These are phyloP conservation scores for Progne subis DNA, from an alignment of 2,113 vertebrate species.

Conservation along the genomic window DNA sequence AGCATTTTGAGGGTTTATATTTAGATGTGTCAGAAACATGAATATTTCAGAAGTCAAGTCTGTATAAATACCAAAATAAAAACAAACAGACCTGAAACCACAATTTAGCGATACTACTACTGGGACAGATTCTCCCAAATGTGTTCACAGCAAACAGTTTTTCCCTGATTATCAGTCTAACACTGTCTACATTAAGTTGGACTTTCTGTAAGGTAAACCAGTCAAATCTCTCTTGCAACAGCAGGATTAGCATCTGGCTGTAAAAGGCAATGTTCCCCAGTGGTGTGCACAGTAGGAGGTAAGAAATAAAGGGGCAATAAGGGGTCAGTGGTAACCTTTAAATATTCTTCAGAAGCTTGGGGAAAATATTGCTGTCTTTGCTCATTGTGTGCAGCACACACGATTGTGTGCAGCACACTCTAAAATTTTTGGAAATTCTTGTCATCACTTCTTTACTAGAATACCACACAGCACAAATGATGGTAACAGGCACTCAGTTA, in stretches of 20 bases:
- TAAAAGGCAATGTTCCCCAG: background rate
- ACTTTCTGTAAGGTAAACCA: background rate
- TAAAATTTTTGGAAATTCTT: background rate
- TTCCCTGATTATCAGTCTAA: background rate
- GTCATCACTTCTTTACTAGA: background rate
- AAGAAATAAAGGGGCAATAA: background rate
- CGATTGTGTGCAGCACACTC: background rate
- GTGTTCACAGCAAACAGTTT: background rate
- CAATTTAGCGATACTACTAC: background rate
- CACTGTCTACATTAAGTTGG: background rate
- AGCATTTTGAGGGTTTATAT: background rate
- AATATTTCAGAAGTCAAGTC: slow-evolving; percentile 19
- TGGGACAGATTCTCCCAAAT: background rate
- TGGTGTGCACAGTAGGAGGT: background rate
- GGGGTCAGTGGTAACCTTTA: background rate
- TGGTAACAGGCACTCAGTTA: background rate
- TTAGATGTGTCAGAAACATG: slow-evolving; percentile 19
- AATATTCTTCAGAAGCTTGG: background rate
- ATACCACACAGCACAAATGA: background rate
- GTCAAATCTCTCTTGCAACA: background rate
- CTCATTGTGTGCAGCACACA: background rate
- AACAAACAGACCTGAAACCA: slow-evolving; percentile 3
- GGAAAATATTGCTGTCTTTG: background rate
- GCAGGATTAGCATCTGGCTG: background rate
- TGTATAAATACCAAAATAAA: slow-evolving; percentile 37